These are phyloP conservation scores for Tetragonisca angustula DNA, from an alignment of 2,888 invertebrate genomes.

Conservation along the genomic window DNA sequence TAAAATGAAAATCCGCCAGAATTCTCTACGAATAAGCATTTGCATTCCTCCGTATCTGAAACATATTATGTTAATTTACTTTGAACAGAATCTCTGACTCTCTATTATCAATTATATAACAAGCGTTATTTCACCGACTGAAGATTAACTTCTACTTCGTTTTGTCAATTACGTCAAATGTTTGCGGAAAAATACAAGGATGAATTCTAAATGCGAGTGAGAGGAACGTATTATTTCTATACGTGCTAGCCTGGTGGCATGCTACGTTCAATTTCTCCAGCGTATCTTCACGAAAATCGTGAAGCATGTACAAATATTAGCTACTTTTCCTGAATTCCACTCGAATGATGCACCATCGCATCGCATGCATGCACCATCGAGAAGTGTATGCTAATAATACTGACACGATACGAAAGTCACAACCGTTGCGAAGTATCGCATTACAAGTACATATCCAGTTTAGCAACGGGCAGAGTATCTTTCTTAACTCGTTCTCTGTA, in stretches of 20 bases:
- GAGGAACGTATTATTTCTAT: not conserved
- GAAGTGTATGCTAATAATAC: conserved; percentile 57
- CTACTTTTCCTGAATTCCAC: conserved; percentile 42
- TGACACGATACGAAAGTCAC: conserved; percentile 34
- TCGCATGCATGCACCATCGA: conserved; percentile 10
- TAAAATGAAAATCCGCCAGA: not conserved
- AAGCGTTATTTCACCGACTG: not conserved
- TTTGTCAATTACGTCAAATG: not conserved
- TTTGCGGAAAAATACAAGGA: conserved; percentile 22
- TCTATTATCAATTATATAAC: not conserved
- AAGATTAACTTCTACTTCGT: not conserved
- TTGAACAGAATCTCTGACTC: not conserved
- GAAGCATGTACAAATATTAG: not conserved
- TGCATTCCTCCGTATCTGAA: not conserved
- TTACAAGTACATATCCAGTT: conserved; percentile 34
- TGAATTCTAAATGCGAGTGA: not conserved
- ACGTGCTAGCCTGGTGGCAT: no score
- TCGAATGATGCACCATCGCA: conserved; percentile 29
- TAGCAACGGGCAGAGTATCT: conserved; percentile 17
- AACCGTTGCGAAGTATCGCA: conserved; percentile 24
- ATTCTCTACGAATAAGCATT: not conserved
- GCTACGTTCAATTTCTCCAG: no score
- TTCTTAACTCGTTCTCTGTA: not conserved
- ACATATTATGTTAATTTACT: not conserved
- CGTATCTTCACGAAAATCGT: conserved; percentile 8